A percentile compares a stretch with the other conserved stretches of the same genome.
phyloP scores from a whole-genome alignment of 2,888 invertebrate species.

The Sphaerophoria rueppellii region DNA sequence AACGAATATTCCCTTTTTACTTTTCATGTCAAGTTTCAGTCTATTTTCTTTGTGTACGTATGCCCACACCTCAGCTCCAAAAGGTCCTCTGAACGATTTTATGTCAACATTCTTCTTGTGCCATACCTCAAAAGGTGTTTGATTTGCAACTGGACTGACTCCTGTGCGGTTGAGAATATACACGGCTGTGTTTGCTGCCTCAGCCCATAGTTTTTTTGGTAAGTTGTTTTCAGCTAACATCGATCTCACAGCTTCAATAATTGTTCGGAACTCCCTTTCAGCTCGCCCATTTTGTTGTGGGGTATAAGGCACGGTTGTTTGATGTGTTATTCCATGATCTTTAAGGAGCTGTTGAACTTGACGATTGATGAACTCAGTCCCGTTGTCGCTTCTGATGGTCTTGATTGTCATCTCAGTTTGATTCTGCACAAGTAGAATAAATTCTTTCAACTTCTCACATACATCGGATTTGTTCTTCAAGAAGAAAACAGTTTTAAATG shows the following conservation, averaged over 20 bases:
- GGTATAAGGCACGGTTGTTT: constrained; percentile 40
- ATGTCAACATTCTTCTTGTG: neutral
- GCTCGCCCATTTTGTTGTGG: constrained; percentile 46
- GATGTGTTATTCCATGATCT: constrained; percentile 21
- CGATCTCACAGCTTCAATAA: constrained; percentile 40
- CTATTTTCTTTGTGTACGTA: constrained; percentile 9
- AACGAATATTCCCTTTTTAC: constrained; percentile 14
- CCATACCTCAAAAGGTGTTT: constrained; percentile 19
- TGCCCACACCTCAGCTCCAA: constrained; percentile 27
- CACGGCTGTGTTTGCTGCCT: constrained; percentile 37
- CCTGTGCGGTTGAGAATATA: constrained; percentile 34
- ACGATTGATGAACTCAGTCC: constrained; percentile 27
- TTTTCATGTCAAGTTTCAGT: constrained; percentile 23
- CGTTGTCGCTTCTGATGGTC: constrained; percentile 42
- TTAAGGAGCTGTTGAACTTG: constrained; percentile 27
- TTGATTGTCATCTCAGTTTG: constrained; percentile 15
- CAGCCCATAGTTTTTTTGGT: constrained; percentile 34
- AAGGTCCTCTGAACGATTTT: constrained; percentile 5
- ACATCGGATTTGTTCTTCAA: constrained; percentile 41
- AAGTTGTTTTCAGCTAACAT: constrained; percentile 35
- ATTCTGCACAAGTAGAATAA: constrained; percentile 16
- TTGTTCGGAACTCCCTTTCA: constrained; percentile 38
- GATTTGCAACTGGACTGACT: constrained; percentile 24
- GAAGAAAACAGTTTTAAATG: constrained; percentile 29
- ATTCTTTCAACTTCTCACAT: constrained; percentile 11